Percentiles rank a stretch among this genome's conserved stretches.
These are phyloP conservation scores for Drosophila pegasa DNA, from an alignment of 2,888 invertebrate species.

Conservation along the genomic window DNA sequence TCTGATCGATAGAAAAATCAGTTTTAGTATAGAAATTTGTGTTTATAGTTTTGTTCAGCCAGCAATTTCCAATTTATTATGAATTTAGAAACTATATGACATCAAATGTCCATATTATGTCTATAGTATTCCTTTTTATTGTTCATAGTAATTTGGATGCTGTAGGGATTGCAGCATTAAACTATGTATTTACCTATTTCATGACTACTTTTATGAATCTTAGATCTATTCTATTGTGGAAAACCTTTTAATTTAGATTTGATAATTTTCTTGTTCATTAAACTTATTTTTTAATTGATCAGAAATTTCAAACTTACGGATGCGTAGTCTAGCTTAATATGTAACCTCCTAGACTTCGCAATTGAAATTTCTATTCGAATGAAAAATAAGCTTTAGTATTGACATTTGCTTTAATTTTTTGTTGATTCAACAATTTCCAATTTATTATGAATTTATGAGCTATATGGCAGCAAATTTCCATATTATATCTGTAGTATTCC, in stretches of 20 bases:
- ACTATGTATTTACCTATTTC: too few relatives aligned
- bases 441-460: neutral
- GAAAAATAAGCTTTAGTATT: neutral
- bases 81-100: neutral
- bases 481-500: neutral
- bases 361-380: too few relatives aligned
- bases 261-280: too few relatives aligned
- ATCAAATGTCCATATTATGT: neutral
- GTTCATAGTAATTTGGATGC: neutral
- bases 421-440: neutral
- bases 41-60: neutral
- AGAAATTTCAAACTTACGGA: too few relatives aligned
- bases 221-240: too few relatives aligned
- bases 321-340: too few relatives aligned
- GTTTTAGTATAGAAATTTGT: neutral
- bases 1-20: too few relatives aligned
- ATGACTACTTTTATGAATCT: too few relatives aligned
- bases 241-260: too few relatives aligned
- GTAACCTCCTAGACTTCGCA: too few relatives aligned
- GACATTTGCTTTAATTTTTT: neutral
- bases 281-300: too few relatives aligned
- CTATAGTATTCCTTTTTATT: neutral
- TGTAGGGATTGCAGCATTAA: neutral
- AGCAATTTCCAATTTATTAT: neutral
- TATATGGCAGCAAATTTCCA: neutral